phyloP scores from a whole-genome alignment of 2,888 invertebrate species.

The Phasia obesa region DNA sequence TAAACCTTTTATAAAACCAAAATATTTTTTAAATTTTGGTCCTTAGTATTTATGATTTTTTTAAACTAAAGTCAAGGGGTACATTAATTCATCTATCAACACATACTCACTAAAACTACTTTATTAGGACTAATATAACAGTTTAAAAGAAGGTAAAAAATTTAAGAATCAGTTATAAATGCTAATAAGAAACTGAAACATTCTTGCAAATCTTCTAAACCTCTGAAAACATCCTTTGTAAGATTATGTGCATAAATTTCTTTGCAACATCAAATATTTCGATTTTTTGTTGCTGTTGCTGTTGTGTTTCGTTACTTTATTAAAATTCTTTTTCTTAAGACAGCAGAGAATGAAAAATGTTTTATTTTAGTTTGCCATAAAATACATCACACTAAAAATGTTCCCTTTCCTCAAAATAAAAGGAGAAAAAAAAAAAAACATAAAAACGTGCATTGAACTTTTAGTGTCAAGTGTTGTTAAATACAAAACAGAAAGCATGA shows the following conservation, averaged over 20 bases:
- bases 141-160: not conserved
- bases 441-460: constrained; percentile 60
- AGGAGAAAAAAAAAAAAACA: not conserved
- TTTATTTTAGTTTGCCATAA: constrained; percentile 23
- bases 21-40: no score
- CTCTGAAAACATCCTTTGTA: not conserved
- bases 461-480: constrained; percentile 53
- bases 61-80: constrained; percentile 47
- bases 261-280: not conserved
- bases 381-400: constrained; percentile 31
- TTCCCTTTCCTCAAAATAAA: constrained; percentile 34
- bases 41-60: no score
- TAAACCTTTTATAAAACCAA: constrained; percentile 25
- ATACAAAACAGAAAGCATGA: constrained; percentile 44
- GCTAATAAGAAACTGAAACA: not conserved
- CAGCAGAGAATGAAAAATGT: constrained; percentile 37
- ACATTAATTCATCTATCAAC: constrained; percentile 44
- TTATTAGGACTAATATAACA: constrained; percentile 12
- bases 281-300: no score
- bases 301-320: constrained; percentile 6
- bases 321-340: constrained; percentile 17
- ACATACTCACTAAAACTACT: constrained; percentile 7
- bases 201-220: not conserved
- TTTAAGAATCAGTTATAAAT: constrained; percentile 10
- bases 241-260: constrained; percentile 56